Percentiles rank a stretch among this genome's conserved stretches.
Evolutionary conservation across 64 coral and sea anemone species (phyloP).

Genomic region (Orbicella faveolata): DNA sequence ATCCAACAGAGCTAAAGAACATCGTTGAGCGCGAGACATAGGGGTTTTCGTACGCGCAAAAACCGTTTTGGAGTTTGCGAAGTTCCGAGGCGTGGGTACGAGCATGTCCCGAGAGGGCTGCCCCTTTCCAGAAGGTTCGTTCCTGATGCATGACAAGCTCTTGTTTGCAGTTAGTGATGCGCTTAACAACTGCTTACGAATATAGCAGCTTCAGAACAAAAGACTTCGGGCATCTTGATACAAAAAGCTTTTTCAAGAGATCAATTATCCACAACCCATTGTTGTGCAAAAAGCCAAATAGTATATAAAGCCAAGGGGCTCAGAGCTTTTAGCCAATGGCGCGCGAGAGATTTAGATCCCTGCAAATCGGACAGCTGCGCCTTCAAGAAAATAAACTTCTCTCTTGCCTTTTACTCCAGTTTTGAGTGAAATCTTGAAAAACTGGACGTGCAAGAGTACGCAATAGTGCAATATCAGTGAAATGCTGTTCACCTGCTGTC

Average conservation of each 20-base stretch:
- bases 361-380: conserved; percentile 35
- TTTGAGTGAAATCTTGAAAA: neutral
- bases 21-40: neutral
- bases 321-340: neutral
- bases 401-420: neutral
- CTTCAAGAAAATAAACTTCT: neutral
- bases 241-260: conserved; percentile 40
- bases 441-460: neutral
- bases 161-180: conserved; percentile 33
- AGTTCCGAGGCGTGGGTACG: neutral
- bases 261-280: conserved; percentile 30
- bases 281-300: conserved; percentile 16
- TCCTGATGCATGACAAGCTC: neutral
- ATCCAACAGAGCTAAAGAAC: neutral
- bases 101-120: no score
- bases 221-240: neutral
- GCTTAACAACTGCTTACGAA: conserved; percentile 35
- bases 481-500: neutral
- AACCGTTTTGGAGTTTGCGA: neutral
- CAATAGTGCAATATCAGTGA: neutral
- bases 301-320: conserved; percentile 9
- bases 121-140: neutral
- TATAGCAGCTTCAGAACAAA: conserved; percentile 18
- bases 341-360: conserved; percentile 19
- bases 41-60: neutral